These are phyloP conservation scores for Urosaurus nigricauda DNA, from an alignment of 2,797 vertebrate species.

Conservation along the genomic window DNA sequence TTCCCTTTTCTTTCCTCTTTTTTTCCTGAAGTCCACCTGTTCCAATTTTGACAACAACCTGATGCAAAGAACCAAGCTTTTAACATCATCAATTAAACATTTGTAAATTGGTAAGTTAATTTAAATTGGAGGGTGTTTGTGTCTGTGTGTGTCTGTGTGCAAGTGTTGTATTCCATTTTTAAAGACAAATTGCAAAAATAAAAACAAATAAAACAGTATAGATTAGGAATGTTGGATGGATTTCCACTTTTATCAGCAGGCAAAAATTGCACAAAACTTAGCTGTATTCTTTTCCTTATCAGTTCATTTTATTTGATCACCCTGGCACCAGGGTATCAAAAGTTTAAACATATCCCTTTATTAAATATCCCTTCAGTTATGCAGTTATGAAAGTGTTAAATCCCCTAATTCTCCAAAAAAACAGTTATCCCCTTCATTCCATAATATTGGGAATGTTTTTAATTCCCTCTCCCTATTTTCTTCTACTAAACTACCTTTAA, in stretches of 20 bases:
- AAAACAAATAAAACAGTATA: background rate
- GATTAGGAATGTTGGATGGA: background rate
- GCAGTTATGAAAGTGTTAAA: background rate
- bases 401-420: background rate
- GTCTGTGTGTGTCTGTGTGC: background rate
- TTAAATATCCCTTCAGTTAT: too few relatives aligned
- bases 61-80: slow-evolving; percentile 6
- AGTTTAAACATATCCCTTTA: background rate
- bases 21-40: background rate
- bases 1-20: background rate
- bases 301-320: background rate
- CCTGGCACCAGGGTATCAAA: background rate
- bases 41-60: background rate
- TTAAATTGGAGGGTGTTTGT: background rate
- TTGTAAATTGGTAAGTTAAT: slow-evolving; percentile 28
- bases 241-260: background rate
- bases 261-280: background rate
- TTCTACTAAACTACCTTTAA: background rate
- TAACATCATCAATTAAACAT: background rate
- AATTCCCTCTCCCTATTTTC: too few relatives aligned
- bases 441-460: background rate
- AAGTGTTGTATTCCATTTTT: background rate
- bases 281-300: background rate
- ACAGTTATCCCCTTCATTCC: background rate
- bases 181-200: background rate